Evolutionary conservation across 2,797 vertebrate species (phyloP).

Genomic region (Notoglanidium macrostoma): DNA sequence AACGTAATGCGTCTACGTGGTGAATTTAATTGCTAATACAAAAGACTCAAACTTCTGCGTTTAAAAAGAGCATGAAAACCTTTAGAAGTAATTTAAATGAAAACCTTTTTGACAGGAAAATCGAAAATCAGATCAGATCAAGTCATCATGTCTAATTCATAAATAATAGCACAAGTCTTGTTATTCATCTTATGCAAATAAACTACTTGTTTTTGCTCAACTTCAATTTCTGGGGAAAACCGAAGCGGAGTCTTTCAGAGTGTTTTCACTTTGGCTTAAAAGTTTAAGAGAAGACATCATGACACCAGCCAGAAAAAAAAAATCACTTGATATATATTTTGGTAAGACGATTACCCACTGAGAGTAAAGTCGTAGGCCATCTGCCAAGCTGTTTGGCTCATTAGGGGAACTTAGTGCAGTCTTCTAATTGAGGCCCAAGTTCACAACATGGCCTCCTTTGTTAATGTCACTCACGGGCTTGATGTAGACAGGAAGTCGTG

Average conservation of each 20-base stretch:
- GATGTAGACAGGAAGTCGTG: slow-evolving; percentile 21
- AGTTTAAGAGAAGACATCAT: slow-evolving; percentile 58
- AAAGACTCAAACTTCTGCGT: background rate
- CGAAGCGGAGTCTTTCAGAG: slow-evolving; percentile 33
- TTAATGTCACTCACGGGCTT: slow-evolving; percentile 49
- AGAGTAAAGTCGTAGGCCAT: slow-evolving; percentile 55
- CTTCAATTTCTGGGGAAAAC: slow-evolving; percentile 41
- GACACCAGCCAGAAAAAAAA: slow-evolving; percentile 52
- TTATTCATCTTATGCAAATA: slow-evolving; percentile 46
- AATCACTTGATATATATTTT: slow-evolving; percentile 60
- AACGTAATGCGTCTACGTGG: background rate
- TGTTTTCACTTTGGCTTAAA: slow-evolving; percentile 55
- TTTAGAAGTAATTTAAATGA: background rate
- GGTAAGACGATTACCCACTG: slow-evolving; percentile 60
- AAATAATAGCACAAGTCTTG: slow-evolving; percentile 24
- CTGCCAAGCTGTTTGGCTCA: slow-evolving; percentile 58
- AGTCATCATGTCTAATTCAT: slow-evolving; percentile 37
- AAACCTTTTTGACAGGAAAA: slow-evolving; percentile 42
- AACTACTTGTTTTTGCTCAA: slow-evolving; percentile 52
- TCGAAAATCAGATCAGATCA: background rate
- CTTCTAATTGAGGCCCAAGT: slow-evolving; percentile 62
- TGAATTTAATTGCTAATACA: background rate
- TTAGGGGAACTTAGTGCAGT: slow-evolving; percentile 59
- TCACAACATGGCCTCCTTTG: slow-evolving; percentile 55
- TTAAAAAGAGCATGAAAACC: background rate